Percentiles rank a stretch among this genome's conserved stretches.
phyloP scores from a whole-genome alignment of 1,140 invertebrate genomes.

The Diorhabda carinulata region DNA sequence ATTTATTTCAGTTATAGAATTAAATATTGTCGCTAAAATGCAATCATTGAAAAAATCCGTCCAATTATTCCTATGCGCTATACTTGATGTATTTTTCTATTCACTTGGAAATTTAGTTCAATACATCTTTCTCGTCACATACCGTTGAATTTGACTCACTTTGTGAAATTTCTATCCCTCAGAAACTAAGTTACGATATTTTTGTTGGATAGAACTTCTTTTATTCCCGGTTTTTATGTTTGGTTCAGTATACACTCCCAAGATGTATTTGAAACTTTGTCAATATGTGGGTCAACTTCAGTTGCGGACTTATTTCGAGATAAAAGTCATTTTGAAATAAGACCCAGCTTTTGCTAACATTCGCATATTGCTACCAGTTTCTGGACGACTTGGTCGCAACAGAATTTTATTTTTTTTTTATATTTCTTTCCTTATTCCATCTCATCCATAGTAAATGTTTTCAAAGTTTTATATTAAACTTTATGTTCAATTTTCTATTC shows the following conservation, averaged over 20 bases:
- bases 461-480: constrained; percentile 1
- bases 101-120: no score
- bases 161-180: no score
- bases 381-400: background rate
- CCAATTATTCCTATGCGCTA: no score
- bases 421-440: background rate
- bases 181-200: no score
- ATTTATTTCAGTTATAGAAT: no score
- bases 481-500: background rate
- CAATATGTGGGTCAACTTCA: background rate
- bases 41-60: no score
- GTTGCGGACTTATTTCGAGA: constrained; percentile 1
- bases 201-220: no score
- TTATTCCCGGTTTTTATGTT: no score
- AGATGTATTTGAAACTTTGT: constrained; percentile 3
- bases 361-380: constrained; percentile 1
- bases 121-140: no score
- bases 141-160: no score
- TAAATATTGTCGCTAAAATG: no score
- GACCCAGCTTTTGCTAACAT: background rate
- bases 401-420: background rate
- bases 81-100: no score
- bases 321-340: background rate
- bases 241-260: background rate
- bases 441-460: constrained; percentile 1